Percentiles rank a stretch among this genome's conserved stretches.
These are phyloP conservation scores for Erythrolamprus reginae DNA, from an alignment of 2,113 vertebrate genomes.

Conservation along the genomic window DNA sequence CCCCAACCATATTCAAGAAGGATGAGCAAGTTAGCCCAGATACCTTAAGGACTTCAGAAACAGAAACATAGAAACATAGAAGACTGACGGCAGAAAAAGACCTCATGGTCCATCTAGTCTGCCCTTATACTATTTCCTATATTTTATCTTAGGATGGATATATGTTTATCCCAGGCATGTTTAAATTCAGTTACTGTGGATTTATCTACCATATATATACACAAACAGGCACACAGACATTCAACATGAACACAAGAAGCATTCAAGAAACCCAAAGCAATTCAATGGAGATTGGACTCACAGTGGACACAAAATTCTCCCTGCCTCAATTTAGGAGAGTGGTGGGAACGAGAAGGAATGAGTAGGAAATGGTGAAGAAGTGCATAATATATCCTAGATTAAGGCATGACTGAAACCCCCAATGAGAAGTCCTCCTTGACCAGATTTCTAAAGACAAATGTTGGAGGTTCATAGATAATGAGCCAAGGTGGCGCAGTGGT, in stretches of 20 bases:
- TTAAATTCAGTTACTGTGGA: too few species aligned
- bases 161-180: too few species aligned
- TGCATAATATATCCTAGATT: neutral
- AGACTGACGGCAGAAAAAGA: too few species aligned
- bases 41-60: neutral
- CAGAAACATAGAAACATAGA: too few species aligned
- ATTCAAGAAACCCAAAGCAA: neutral
- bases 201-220: too few species aligned
- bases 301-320: neutral
- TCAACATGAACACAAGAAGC: neutral
- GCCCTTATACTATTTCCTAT: too few species aligned
- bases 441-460: neutral
- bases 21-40: neutral
- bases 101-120: too few species aligned
- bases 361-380: neutral
- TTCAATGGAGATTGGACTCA: neutral
- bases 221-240: neutral
- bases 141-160: too few species aligned
- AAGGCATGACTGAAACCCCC: neutral
- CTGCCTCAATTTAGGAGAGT: neutral
- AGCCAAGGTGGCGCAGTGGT: too few species aligned
- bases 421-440: neutral
- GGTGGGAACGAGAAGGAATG: neutral
- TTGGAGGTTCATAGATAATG: neutral
- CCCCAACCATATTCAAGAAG: neutral